phyloP scores from a whole-genome alignment of 2,888 invertebrate genomes.

The Cephus spinipes region DNA sequence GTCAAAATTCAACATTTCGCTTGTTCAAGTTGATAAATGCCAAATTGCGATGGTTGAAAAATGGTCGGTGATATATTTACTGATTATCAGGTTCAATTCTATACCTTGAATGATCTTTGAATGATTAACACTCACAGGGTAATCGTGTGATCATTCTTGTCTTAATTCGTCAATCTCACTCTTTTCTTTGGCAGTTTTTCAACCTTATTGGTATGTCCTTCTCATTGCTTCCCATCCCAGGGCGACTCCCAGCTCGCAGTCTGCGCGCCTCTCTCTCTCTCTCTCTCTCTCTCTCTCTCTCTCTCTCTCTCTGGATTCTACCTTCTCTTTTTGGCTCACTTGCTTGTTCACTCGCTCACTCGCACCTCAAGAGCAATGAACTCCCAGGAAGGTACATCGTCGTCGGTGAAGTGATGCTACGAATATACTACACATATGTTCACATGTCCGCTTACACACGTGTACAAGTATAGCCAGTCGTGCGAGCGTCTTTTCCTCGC shows the following conservation, averaged over 20 bases:
- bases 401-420: conserved; percentile 62
- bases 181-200: conserved; percentile 14
- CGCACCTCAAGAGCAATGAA: conserved; percentile 62
- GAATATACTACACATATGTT: conserved; percentile 40
- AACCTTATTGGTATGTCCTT: not conserved
- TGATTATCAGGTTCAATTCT: not conserved
- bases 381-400: conserved; percentile 62
- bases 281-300: conserved; percentile 36
- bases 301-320: conserved; percentile 7
- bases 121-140: conserved; percentile 52
- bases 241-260: conserved; percentile 31
- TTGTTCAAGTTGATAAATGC: not conserved
- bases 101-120: conserved; percentile 25
- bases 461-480: conserved; percentile 23
- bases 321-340: not conserved
- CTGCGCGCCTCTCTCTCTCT: conserved; percentile 25
- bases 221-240: conserved; percentile 20
- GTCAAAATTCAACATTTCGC: not conserved
- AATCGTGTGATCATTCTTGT: not conserved
- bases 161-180: conserved; percentile 15
- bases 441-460: conserved; percentile 19
- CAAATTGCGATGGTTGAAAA: not conserved
- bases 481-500: conserved; percentile 16
- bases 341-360: conserved; percentile 37
- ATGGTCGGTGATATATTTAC: not conserved